phyloP scores from a whole-genome alignment of 2,888 invertebrate genomes.

The Pterostichus niger region DNA sequence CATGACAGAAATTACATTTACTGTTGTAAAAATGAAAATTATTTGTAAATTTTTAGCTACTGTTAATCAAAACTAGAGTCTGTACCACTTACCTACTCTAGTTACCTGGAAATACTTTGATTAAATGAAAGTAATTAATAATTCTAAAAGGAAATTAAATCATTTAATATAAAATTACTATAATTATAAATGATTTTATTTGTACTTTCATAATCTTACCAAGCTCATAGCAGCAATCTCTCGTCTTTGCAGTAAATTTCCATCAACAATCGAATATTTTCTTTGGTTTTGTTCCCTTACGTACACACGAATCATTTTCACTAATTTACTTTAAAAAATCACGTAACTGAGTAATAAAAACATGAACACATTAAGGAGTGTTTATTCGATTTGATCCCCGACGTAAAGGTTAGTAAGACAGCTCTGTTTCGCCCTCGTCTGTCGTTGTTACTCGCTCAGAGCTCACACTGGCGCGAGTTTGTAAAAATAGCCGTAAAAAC shows the following conservation, averaged over 20 bases:
- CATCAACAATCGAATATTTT: slow-evolving; percentile 61
- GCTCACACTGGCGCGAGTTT: slow-evolving; percentile 32
- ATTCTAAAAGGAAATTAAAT: slow-evolving; percentile 20
- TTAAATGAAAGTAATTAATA: slow-evolving; percentile 40
- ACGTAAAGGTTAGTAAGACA: neutral
- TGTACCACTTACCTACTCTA: slow-evolving; percentile 49
- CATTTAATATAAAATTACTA: neutral
- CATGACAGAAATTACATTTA: neutral
- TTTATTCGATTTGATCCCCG: slow-evolving; percentile 6
- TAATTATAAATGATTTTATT: neutral
- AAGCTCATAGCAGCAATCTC: slow-evolving; percentile 28
- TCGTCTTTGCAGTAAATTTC: slow-evolving; percentile 57
- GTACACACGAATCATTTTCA: slow-evolving; percentile 62
- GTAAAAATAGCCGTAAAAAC: slow-evolving; percentile 64
- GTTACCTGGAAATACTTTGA: slow-evolving; percentile 40
- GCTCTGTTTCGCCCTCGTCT: neutral
- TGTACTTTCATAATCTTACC: slow-evolving; percentile 47
- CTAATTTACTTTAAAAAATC: slow-evolving; percentile 12
- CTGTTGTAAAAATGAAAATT: neutral
- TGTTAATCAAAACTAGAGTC: neutral
- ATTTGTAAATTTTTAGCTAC: neutral
- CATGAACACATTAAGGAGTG: slow-evolving; percentile 34
- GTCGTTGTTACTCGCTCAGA: neutral
- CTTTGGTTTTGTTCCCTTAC: slow-evolving; percentile 54
- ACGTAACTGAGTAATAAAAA: neutral